Conservation (phyloP, 1,140 invertebrate genomes). For the Conus ventricosus region DNA sequence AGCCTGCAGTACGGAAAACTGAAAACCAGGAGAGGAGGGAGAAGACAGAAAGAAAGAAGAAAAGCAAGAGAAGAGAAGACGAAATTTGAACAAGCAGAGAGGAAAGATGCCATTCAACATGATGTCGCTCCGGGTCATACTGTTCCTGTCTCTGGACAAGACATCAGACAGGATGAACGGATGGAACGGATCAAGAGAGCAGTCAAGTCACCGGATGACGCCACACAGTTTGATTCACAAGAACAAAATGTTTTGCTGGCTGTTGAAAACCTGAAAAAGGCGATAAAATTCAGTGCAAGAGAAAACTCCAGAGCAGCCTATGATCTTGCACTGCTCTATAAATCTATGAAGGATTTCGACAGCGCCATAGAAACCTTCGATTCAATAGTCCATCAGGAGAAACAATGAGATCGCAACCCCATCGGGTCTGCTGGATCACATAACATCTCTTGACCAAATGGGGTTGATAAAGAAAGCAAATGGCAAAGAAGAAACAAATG, state of each 20-base stretch:
- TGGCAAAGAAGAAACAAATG: background rate
- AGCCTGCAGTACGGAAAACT: background rate
- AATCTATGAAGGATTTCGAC: background rate
- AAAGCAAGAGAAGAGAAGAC: slow-evolving; percentile 12
- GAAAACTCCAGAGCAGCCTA: slow-evolving; percentile 20
- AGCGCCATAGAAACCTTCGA: background rate
- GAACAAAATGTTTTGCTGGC: background rate
- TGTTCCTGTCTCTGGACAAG: background rate
- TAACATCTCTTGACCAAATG: slow-evolving; percentile 1
- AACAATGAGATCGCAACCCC: background rate
- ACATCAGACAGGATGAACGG: background rate
- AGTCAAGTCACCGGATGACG: slow-evolving; percentile 13
- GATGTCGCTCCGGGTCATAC: background rate
- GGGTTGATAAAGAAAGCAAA: slow-evolving; percentile 6
- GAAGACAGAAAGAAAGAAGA: background rate
- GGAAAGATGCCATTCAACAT: background rate
- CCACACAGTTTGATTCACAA: background rate
- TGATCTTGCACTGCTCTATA: slow-evolving; percentile 13
- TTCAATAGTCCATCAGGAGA: background rate
- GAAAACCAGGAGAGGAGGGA: background rate
- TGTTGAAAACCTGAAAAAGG: background rate
- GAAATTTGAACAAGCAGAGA: background rate
- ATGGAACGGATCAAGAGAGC: background rate
- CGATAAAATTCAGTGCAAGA: background rate
- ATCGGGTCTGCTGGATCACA: background rate